A percentile compares a stretch with the other conserved stretches of the same genome.
Evolutionary conservation across 2,797 vertebrate genomes (phyloP).

Genomic region (Loriculus beryllinus): DNA sequence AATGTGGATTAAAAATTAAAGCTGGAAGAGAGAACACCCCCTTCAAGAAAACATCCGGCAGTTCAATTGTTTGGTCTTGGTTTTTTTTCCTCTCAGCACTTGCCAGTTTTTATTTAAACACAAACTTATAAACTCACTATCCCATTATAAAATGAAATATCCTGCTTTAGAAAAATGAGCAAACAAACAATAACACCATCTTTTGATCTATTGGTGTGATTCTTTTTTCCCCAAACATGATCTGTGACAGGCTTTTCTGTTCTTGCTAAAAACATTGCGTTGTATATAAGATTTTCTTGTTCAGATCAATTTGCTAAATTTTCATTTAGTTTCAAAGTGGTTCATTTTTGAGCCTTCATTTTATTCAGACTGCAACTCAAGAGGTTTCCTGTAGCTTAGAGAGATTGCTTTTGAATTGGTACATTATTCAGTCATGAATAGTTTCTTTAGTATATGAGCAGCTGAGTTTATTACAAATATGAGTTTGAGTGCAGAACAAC

Average conservation of each 20-base stretch:
- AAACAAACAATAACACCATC: neutral
- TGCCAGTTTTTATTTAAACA: neutral
- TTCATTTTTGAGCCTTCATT: constrained; percentile 64
- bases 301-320: constrained; percentile 69
- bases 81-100: neutral
- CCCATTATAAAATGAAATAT: neutral
- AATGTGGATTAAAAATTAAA: neutral
- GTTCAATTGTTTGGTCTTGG: neutral
- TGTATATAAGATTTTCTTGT: constrained; percentile 9
- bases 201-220: constrained; percentile 13
- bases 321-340: constrained; percentile 68
- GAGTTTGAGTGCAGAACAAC: constrained; percentile 56
- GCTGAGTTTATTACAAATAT: constrained; percentile 66
- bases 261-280: neutral
- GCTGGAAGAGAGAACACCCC: neutral
- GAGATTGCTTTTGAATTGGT: constrained; percentile 75
- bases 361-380: constrained; percentile 64
- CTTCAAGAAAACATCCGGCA: neutral
- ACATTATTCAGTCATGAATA: constrained; percentile 75
- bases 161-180: neutral
- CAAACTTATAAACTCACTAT: neutral
- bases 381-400: constrained; percentile 73
- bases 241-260: neutral
- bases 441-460: constrained; percentile 73
- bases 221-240: neutral